Conservation (phyloP, 2,797 vertebrate species). For the Buceros bicornis region DNA sequence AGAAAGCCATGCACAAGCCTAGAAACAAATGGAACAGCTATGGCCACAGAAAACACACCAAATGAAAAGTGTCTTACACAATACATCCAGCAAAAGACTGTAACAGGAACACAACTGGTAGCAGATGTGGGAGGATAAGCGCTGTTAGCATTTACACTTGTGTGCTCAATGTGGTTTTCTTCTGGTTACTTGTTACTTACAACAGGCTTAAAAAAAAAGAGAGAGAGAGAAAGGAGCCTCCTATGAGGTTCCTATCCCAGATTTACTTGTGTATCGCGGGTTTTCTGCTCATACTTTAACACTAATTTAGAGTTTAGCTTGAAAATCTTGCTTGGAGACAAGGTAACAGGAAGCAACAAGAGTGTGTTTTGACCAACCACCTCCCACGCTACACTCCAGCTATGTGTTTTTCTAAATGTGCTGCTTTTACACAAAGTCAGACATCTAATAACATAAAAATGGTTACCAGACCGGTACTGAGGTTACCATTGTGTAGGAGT, state of each 20-base stretch:
- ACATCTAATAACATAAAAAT: slow-evolving; percentile 27
- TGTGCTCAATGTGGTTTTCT: not conserved
- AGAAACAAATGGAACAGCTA: slow-evolving; percentile 27
- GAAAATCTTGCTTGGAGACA: slow-evolving; percentile 15
- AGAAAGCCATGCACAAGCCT: slow-evolving; percentile 77
- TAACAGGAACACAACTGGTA: slow-evolving; percentile 27
- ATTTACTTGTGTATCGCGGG: not conserved
- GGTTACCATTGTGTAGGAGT: slow-evolving; percentile 32
- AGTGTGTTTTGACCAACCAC: slow-evolving; percentile 27
- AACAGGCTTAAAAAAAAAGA: not conserved
- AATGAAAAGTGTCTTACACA: slow-evolving; percentile 19
- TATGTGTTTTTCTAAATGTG: slow-evolving; percentile 20
- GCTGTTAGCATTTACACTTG: slow-evolving; percentile 41
- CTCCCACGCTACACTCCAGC: not conserved
- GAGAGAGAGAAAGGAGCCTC: not conserved
- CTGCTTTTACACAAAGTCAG: not conserved
- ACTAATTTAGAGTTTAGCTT: slow-evolving; percentile 5
- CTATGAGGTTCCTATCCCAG: not conserved
- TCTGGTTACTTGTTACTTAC: slow-evolving; percentile 21
- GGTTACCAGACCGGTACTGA: not conserved
- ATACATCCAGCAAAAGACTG: slow-evolving; percentile 4
- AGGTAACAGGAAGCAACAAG: slow-evolving; percentile 40
- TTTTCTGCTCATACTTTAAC: not conserved
- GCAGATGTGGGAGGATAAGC: slow-evolving; percentile 7
- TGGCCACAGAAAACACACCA: slow-evolving; percentile 4